A percentile compares a stretch with the other conserved stretches of the same genome.
These are phyloP conservation scores for mouse (Mus musculus) DNA, from an alignment of 2,113 vertebrate genomes.

Conservation along the genomic window GRCm39 chr3:35783001-35783500, in stretches of 20 bases:
- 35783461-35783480: background rate
- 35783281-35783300: background rate
- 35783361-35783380: background rate
- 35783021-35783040: too few species aligned
- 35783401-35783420: background rate
- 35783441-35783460: background rate
- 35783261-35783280: background rate
- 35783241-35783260: background rate
- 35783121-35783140: conserved; percentile 3
- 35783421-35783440: background rate
- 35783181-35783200: background rate
- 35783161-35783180: background rate
- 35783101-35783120: background rate
- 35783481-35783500: background rate
- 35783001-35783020: background rate
- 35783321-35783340: background rate
- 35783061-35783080: background rate
- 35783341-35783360: background rate
- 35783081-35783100: background rate
- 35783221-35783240: background rate
- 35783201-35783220: background rate
- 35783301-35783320: background rate
- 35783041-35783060: too few species aligned
- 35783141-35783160: background rate
- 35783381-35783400: background rate